A percentile compares a stretch with the other conserved stretches of the same genome.
phyloP scores from a whole-genome alignment of 2,888 invertebrate species.

The Cyclophora albipunctata region DNA sequence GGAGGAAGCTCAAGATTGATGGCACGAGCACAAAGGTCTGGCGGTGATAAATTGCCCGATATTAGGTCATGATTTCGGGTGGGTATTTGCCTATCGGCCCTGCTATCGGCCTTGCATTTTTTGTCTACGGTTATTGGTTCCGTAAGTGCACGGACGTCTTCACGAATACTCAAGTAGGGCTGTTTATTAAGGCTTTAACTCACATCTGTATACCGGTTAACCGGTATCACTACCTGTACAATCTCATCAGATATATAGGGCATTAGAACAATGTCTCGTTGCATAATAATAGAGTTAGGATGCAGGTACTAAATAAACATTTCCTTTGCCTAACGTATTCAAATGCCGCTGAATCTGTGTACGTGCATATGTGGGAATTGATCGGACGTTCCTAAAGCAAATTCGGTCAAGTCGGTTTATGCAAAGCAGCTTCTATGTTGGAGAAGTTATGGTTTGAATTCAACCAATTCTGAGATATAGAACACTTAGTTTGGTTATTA shows the following conservation, averaged over 20 bases:
- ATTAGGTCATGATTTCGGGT: conserved; percentile 69
- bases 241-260: too few relatives aligned
- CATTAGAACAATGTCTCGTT: too few relatives aligned
- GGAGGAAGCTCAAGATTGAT: conserved; percentile 69
- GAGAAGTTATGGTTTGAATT: conserved; percentile 38
- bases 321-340: conserved; percentile 42
- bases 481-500: conserved; percentile 60
- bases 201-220: too few relatives aligned
- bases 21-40: conserved; percentile 63
- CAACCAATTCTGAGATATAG: conserved; percentile 26
- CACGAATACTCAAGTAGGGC: conserved; percentile 22
- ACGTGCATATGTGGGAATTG: conserved; percentile 45
- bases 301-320: conserved; percentile 22
- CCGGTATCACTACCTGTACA: too few relatives aligned
- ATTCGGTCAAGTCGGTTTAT: conserved; percentile 28
- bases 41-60: conserved; percentile 71
- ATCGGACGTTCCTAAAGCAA: conserved; percentile 41
- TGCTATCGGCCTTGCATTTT: conserved; percentile 48
- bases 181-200: conserved; percentile 19
- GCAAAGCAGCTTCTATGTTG: conserved; percentile 32
- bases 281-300: too few relatives aligned
- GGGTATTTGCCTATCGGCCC: conserved; percentile 66
- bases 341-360: conserved; percentile 49
- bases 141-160: conserved; percentile 30
- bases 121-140: conserved; percentile 33